Base-by-base conservation (phyloP, 2,797 vertebrate species). In the Tolypeutes matacus region DNA sequence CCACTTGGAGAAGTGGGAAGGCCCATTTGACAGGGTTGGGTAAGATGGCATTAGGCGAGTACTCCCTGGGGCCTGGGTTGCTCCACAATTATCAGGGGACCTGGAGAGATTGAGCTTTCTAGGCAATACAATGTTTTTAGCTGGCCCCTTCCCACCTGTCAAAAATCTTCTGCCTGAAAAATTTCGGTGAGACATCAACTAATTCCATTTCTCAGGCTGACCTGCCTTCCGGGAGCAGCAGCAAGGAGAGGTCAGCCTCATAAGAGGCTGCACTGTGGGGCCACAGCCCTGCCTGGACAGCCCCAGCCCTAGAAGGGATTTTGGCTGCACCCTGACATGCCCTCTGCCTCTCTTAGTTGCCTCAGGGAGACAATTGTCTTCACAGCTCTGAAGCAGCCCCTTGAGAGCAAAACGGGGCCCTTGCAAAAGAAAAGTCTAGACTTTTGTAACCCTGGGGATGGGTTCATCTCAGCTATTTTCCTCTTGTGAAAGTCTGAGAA, bases 361-460 rank as follows among this genome's bases (percentile, higher is more conserved):
- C 21, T 29, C 67, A 31, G 5, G 42, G 64, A 82, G 15, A 31
- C 87, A 9, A 5, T n/a, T 82, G 77, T 67, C 46, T 53, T 34
- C 56, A 27, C 42, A 53, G 73, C 77, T 93, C 49, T 14, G 29
- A 67, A 88, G 34, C 34, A 70, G 20, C 17, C 76, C 65, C 72
- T 42, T 3, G 67, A 94, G 84, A 85, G 42, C 42, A 42, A 76
- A 85, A 49, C n/a, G 14, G n/a, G 4, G 13, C 64, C 17, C 92
- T 97, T 96, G 91, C 70, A 84, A 95, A 94, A 97, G 93, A 93
- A 76, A 76, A 78, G 93, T 94, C 89, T 96, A 83, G 96, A 95
- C 89, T 96, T 92, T 78, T 84, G 83, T 83, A 95, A 91, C 78
- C 42, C 58, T 2, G 31, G 78, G 75, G 78, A 91, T 75, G 51